A percentile compares a stretch with the other conserved stretches of the same genome.
Conservation (phyloP, 1,140 invertebrate genomes). For the Phenacoccus solenopsis region DNA sequence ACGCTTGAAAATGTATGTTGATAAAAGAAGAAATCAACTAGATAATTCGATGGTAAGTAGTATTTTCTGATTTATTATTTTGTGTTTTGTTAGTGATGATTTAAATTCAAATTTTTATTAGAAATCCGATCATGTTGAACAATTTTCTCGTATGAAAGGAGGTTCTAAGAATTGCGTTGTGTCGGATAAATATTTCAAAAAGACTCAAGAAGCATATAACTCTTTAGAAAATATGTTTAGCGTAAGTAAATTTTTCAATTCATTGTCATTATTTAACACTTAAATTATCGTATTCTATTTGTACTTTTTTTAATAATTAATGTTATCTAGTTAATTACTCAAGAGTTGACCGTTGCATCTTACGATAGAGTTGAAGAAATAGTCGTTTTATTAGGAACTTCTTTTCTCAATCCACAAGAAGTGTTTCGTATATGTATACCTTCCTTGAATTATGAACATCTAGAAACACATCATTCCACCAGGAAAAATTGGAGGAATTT, state of each 20-base stretch:
- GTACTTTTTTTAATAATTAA: no score
- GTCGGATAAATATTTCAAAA: slow-evolving; percentile 21
- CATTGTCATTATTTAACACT: no score
- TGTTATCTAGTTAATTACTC: not conserved
- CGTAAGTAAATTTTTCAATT: not conserved
- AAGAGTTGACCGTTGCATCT: not conserved
- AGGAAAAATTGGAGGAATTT: slow-evolving; percentile 18
- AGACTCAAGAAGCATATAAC: not conserved
- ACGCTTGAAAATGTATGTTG: slow-evolving; percentile 20
- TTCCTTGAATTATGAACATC: slow-evolving; percentile 18
- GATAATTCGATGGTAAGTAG: slow-evolving; percentile 16
- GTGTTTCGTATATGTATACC: slow-evolving; percentile 20
- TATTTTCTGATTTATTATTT: not conserved
- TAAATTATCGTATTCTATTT: no score
- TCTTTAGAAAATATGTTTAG: slow-evolving; percentile 19
- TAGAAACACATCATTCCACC: slow-evolving; percentile 19
- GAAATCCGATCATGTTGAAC: not conserved
- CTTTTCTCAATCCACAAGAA: slow-evolving; percentile 19
- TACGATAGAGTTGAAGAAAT: slow-evolving; percentile 19
- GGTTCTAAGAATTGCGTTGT: not conserved
- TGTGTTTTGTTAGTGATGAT: not conserved
- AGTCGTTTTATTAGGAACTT: slow-evolving; percentile 18
- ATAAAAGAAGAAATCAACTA: slow-evolving; percentile 13
- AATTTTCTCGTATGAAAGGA: no score
- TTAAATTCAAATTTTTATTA: not conserved